A percentile compares a stretch with the other conserved stretches of the same genome.
Conservation (phyloP, 2,113 vertebrate genomes). For the Oreotragus oreotragus region DNA sequence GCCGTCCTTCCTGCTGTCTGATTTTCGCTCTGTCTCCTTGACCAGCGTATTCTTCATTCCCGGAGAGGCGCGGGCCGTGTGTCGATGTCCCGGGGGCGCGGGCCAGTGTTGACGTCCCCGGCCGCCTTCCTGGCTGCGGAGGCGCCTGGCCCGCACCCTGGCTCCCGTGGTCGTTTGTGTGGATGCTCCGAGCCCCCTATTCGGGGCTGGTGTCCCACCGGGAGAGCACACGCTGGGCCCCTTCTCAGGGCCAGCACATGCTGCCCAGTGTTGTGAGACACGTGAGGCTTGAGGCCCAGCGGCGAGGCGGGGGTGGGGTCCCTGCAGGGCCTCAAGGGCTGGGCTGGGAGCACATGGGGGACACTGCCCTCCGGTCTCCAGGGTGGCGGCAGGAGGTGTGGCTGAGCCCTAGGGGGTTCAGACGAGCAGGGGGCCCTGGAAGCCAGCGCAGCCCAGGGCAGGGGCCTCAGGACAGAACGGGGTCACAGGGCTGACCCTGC, state of each 20-base stretch:
- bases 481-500: not conserved
- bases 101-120: too few relatives aligned
- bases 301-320: rapidly evolving
- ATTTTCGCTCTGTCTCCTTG: too few relatives aligned
- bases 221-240: too few relatives aligned
- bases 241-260: not conserved
- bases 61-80: rapidly evolving
- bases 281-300: too few relatives aligned
- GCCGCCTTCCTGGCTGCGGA: rapidly evolving
- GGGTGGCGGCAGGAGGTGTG: not conserved
- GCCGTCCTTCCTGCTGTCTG: not conserved
- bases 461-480: not conserved
- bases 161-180: rapidly evolving
- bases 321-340: not conserved
- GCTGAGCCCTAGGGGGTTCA: not conserved
- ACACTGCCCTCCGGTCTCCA: not conserved
- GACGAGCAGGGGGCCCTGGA: not conserved
- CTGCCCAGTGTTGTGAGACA: not conserved
- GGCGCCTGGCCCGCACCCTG: not conserved
- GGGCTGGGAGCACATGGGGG: too few relatives aligned
- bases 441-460: not conserved
- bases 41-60: rapidly evolving
- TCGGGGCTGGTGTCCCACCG: not conserved
- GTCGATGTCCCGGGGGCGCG: too few relatives aligned
- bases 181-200: not conserved